phyloP scores from a whole-genome alignment of 2,797 vertebrate genomes.

The Sternarchorhynchus goeldii region DNA sequence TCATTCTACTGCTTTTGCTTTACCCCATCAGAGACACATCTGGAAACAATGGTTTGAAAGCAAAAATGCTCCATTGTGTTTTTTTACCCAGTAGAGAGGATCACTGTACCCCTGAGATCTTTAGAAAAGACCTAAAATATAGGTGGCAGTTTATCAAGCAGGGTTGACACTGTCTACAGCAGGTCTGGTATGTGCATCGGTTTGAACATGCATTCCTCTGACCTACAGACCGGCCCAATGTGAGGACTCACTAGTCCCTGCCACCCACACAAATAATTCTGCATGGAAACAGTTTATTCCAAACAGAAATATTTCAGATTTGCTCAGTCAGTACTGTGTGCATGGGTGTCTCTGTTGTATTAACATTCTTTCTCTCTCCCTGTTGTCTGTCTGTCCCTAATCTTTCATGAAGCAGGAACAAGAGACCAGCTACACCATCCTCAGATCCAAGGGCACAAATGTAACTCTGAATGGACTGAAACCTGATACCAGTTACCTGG shows the following conservation, averaged over 20 bases:
- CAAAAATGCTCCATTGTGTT: slow-evolving; percentile 51
- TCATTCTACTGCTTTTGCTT: slow-evolving; percentile 44
- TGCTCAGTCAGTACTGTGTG: slow-evolving; percentile 42
- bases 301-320: slow-evolving; percentile 33
- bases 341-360: background rate
- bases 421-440: slow-evolving; percentile 98
- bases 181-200: slow-evolving; percentile 35
- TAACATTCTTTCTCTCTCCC: slow-evolving; percentile 10
- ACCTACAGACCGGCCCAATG: slow-evolving; percentile 10
- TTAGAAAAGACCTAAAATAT: slow-evolving; percentile 60
- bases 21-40: slow-evolving; percentile 55
- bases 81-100: slow-evolving; percentile 47
- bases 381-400: slow-evolving; percentile 6
- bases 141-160: slow-evolving; percentile 57
- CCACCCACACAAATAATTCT: slow-evolving; percentile 20
- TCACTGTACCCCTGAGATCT: slow-evolving; percentile 53
- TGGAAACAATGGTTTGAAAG: slow-evolving; percentile 64
- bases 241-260: background rate
- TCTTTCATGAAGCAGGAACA: slow-evolving; percentile 88
- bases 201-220: slow-evolving; percentile 43
- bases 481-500: slow-evolving; percentile 91
- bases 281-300: slow-evolving; percentile 18
- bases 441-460: slow-evolving; percentile 91
- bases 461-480: slow-evolving; percentile 93
- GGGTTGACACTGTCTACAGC: slow-evolving; percentile 40